phyloP scores from a whole-genome alignment of 1,140 invertebrate species.

The Portunus trituberculatus region DNA sequence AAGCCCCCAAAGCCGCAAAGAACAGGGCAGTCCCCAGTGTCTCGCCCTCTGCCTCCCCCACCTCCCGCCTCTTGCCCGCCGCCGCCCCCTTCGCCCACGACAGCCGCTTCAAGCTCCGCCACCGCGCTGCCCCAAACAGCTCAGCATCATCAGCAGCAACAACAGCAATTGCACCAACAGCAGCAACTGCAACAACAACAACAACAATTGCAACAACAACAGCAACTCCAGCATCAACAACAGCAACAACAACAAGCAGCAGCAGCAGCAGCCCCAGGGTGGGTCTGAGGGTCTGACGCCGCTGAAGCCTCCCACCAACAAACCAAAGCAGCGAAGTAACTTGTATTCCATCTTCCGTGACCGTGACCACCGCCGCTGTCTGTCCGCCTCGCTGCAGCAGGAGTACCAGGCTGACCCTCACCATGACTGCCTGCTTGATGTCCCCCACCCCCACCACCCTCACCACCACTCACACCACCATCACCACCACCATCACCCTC shows the following conservation, averaged over 20 bases:
- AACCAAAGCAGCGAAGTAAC: constrained; percentile 70
- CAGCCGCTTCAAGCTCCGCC: background rate
- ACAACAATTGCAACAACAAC: constrained; percentile 25
- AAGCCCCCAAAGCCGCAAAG: constrained; percentile 63
- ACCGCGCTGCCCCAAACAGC: background rate
- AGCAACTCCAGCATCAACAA: constrained; percentile 31
- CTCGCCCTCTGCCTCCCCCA: background rate
- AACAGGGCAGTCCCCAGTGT: background rate
- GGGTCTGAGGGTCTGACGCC: background rate
- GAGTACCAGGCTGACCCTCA: constrained; percentile 61
- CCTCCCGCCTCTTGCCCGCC: background rate
- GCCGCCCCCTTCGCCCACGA: background rate
- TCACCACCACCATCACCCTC: background rate
- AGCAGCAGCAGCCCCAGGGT: constrained; percentile 41
- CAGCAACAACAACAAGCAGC: constrained; percentile 16
- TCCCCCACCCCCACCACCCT: background rate
- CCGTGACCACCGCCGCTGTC: constrained; percentile 68
- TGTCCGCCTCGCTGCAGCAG: constrained; percentile 68
- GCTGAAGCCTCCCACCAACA: constrained; percentile 64
- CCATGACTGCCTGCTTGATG: constrained; percentile 41
- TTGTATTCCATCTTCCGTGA: constrained; percentile 72
- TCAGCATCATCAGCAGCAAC: constrained; percentile 23
- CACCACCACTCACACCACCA: background rate
- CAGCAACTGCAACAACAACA: background rate
- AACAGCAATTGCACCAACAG: constrained; percentile 44